Percentiles rank a stretch among this genome's conserved stretches.
Conservation (phyloP, 1,140 invertebrate genomes). For the Drosophila truncata region DNA sequence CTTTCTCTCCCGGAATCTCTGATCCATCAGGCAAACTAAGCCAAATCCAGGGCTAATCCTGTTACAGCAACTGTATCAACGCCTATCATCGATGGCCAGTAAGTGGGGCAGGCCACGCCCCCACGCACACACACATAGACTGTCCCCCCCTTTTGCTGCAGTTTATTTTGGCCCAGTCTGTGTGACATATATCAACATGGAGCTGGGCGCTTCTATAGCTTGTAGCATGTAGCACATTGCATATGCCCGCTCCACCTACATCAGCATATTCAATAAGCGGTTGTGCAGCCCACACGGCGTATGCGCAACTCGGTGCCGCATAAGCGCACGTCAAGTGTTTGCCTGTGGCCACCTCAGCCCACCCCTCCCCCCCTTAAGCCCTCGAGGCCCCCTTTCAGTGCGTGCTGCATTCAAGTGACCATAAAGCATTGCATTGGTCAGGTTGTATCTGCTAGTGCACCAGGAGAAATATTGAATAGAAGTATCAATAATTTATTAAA, state of each 20-base stretch:
- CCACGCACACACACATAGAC: neutral
- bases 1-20: neutral
- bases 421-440: constrained; percentile 69
- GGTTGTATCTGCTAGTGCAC: constrained; percentile 29
- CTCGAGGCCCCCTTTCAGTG: constrained; percentile 2
- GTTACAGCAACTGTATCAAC: constrained; percentile 64
- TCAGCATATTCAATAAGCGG: constrained; percentile 76
- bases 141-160: constrained; percentile 32
- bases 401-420: constrained; percentile 64
- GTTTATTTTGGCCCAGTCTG: constrained; percentile 52
- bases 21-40: constrained; percentile 31
- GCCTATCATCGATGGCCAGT: constrained; percentile 57
- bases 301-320: constrained; percentile 73
- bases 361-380: neutral
- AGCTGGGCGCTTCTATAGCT: constrained; percentile 11
- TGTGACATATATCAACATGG: constrained; percentile 63
- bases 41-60: constrained; percentile 57
- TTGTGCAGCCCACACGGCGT: constrained; percentile 56
- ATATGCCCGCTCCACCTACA: constrained; percentile 36
- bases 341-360: constrained; percentile 18
- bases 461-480: neutral
- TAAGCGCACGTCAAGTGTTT: constrained; percentile 72
- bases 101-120: constrained; percentile 43
- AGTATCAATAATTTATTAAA: neutral
- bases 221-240: constrained; percentile 28